Percentiles rank a stretch among this genome's conserved stretches.
These are phyloP conservation scores for Dendrolimus houi DNA, from an alignment of 2,888 invertebrate genomes.

Conservation along the genomic window DNA sequence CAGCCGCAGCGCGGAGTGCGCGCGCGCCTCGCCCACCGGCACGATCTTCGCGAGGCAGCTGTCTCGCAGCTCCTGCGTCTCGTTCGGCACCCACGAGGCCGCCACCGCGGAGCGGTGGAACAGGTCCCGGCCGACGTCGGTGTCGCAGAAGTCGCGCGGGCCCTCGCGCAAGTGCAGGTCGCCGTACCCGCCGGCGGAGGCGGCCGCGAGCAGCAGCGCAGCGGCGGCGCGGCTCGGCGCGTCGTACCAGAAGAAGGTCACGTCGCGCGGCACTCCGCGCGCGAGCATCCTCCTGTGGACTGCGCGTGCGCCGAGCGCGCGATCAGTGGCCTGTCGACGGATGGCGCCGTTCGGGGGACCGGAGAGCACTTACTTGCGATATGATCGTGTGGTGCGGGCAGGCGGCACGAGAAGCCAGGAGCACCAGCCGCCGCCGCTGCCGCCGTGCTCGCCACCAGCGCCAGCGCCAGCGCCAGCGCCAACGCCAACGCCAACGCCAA, in stretches of 20 bases:
- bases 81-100: conserved; percentile 5
- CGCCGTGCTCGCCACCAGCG: conserved; percentile 5
- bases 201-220: conserved; percentile 85
- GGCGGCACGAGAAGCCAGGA: not conserved
- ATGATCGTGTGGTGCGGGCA: not conserved
- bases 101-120: not conserved
- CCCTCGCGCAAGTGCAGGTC: conserved; percentile 41
- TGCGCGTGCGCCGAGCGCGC: not conserved
- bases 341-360: not conserved
- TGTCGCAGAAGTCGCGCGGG: not conserved
- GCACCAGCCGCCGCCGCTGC: conserved; percentile 5
- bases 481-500: not conserved
- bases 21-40: conserved; percentile 6
- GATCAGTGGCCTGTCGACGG: conserved; percentile 1
- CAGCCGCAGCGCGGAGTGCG: conserved; percentile 8
- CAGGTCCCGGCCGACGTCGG: not conserved
- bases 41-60: not conserved
- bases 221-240: conserved; percentile 82
- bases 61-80: conserved; percentile 2
- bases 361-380: not conserved
- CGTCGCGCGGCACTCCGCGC: conserved; percentile 77
- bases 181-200: conserved; percentile 81
- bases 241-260: conserved; percentile 85
- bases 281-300: not conserved
- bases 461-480: conserved; percentile 6